Evolutionary conservation across 1,140 invertebrate genomes (phyloP), one percentile per base, ranked within the genome.

Genomic region (Aphaenogaster floridana): DNA sequence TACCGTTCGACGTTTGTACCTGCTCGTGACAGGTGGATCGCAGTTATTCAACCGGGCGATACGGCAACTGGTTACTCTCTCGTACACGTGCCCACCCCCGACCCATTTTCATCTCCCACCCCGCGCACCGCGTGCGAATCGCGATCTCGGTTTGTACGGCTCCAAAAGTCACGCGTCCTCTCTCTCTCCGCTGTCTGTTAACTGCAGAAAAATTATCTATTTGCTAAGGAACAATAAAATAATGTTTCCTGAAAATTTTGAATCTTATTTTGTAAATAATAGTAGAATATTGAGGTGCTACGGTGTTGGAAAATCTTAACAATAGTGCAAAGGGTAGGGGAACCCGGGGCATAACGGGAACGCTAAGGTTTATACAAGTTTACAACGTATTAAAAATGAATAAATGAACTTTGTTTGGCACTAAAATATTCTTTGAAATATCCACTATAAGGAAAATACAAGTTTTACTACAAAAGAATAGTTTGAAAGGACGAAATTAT

Each of bases 11-110:
- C 88, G 88, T 84, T 86, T 69, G 89, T 92, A 90, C 91, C 92
- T 94, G 94, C 69, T 88, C 76, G 76, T 92, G 92, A 92, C 94
- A 93, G 88, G 89, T 92, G 86, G 87, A 85, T 90, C 72, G 91
- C 90, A 90, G 91, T 92, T 93, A 93, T 90, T 92, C 90, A 87
- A 86, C 90, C 91, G 89, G 80, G 42, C 90, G 85, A 86, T 88
- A 90, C 84, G 54, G 88, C 88, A 89, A 90, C 86, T 61, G 85
- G 87, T 86, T 86, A 80, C 72, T 86, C 76, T 54, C 76, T 76
- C 86, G 79, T 80, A 86, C 64, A 86, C 86, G 48, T 84, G 42
- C 36, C 79, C 66, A 42, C 42, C 59, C 39, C 63, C 42, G 52
- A 69, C 17, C 9, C 63, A 17, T 28, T 59, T 81, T 28, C 59